These are phyloP conservation scores for Onthophagus sagittarius DNA, from an alignment of 2,888 invertebrate species.

Conservation along the genomic window DNA sequence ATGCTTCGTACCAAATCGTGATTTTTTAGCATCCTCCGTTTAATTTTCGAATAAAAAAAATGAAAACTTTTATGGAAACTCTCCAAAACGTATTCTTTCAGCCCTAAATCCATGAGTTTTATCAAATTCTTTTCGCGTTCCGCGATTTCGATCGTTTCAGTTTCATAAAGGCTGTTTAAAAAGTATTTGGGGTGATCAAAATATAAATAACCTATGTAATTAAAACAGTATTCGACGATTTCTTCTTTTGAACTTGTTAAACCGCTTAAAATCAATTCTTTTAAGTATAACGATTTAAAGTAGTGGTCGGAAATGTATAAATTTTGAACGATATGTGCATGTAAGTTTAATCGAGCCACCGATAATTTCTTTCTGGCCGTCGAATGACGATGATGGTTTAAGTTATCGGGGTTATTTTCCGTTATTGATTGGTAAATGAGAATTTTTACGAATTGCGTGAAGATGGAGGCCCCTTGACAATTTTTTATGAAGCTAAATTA, in stretches of 20 bases:
- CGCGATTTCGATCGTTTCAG: constrained; percentile 17
- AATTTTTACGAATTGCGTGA: constrained; percentile 16
- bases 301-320: constrained; percentile 19
- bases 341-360: constrained; percentile 16
- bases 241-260: constrained; percentile 14
- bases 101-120: constrained; percentile 14
- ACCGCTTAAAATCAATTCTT: constrained; percentile 17
- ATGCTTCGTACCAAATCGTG: constrained; percentile 26
- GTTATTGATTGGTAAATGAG: constrained; percentile 20
- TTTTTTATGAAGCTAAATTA: constrained; percentile 19
- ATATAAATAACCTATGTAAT: constrained; percentile 27
- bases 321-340: constrained; percentile 19
- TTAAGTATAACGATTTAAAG: constrained; percentile 22
- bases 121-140: constrained; percentile 25
- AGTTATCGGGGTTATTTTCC: constrained; percentile 5
- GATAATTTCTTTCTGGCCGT: constrained; percentile 22
- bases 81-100: constrained; percentile 20
- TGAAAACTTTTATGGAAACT: constrained; percentile 17
- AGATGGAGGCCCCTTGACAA: constrained; percentile 15
- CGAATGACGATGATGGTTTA: constrained; percentile 3
- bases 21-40: constrained; percentile 17
- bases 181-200: constrained; percentile 15
- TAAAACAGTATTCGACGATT: constrained; percentile 19
- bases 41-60: constrained; percentile 11
- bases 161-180: constrained; percentile 16